Evolutionary conservation across 2,888 invertebrate genomes (phyloP).

Genomic region (Ichneumoninae sp.): DNA sequence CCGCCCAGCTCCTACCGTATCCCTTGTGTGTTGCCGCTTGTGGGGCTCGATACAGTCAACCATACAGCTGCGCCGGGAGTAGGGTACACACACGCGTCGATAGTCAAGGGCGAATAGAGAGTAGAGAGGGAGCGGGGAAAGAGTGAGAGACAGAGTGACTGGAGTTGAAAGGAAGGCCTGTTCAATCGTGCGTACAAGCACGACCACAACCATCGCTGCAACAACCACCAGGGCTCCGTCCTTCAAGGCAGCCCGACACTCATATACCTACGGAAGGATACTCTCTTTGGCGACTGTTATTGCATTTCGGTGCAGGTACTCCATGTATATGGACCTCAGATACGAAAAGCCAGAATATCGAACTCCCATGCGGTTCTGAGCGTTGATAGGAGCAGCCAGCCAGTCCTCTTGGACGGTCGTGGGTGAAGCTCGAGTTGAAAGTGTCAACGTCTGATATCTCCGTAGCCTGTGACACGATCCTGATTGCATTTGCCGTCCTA

Average conservation of each 20-base stretch:
- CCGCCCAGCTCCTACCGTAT: conserved; percentile 15
- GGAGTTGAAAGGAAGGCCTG: conserved; percentile 54
- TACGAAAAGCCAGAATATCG: not conserved
- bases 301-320: conserved; percentile 12
- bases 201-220: conserved; percentile 25
- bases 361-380: not conserved
- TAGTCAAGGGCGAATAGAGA: conserved; percentile 66
- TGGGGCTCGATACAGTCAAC: conserved; percentile 25
- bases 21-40: conserved; percentile 22
- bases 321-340: conserved; percentile 22
- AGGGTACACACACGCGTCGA: conserved; percentile 63
- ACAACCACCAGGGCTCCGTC: conserved; percentile 37
- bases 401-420: not conserved
- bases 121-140: conserved; percentile 37
- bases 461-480: not conserved
- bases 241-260: conserved; percentile 51
- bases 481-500: not conserved
- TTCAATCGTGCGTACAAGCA: conserved; percentile 59
- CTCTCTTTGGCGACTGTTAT: conserved; percentile 27
- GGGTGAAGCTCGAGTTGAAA: not conserved
- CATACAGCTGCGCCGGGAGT: conserved; percentile 43
- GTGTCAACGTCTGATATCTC: not conserved
- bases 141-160: conserved; percentile 57
- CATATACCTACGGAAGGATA: conserved; percentile 17
- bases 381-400: not conserved